Evolutionary conservation across 2,888 invertebrate genomes (phyloP).

Genomic region (Apodemia mormo): DNA sequence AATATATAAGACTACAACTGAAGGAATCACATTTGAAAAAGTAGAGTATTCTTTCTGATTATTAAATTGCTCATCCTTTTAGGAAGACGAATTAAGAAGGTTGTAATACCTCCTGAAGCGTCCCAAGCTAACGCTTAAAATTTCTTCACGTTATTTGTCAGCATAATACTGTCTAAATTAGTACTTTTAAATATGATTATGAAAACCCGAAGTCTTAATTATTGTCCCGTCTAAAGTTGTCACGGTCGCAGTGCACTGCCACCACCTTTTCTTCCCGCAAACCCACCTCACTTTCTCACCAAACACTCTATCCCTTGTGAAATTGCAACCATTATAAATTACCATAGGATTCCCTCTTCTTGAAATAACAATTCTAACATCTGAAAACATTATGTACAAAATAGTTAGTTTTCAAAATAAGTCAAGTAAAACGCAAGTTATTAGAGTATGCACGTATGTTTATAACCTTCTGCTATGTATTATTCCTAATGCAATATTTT

Average conservation of each 20-base stretch:
- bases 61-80: too few relatives aligned
- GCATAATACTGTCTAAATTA: background rate
- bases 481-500: too few relatives aligned
- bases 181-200: constrained; percentile 57
- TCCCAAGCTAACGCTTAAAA: too few relatives aligned
- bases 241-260: constrained; percentile 57
- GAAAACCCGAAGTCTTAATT: constrained; percentile 53
- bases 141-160: too few relatives aligned
- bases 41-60: too few relatives aligned
- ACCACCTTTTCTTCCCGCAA: constrained; percentile 60
- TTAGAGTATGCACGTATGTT: too few relatives aligned
- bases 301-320: constrained; percentile 55
- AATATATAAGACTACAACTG: too few relatives aligned
- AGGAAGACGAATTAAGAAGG: too few relatives aligned
- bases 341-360: constrained; percentile 67
- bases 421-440: too few relatives aligned
- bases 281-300: constrained; percentile 59
- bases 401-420: background rate
- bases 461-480: too few relatives aligned
- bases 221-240: constrained; percentile 53
- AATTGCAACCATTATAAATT: constrained; percentile 56
- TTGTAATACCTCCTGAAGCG: too few relatives aligned
- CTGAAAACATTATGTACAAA: constrained; percentile 31
- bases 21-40: too few relatives aligned
- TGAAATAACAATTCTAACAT: constrained; percentile 50